Evolutionary conservation across 2,888 invertebrate species (phyloP).

Genomic region (Xanthia togata): DNA sequence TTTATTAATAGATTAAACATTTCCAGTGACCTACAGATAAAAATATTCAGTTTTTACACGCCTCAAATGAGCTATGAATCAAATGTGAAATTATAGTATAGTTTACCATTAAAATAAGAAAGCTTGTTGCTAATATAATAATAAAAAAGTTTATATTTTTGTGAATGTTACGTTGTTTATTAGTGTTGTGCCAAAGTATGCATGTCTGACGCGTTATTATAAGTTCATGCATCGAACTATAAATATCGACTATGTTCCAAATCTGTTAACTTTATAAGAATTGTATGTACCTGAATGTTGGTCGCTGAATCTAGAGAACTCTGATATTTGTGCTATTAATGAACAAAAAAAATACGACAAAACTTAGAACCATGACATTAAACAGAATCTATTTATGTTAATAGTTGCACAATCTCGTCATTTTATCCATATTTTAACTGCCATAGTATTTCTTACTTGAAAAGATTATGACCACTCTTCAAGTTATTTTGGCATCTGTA

Average conservation of each 20-base stretch:
- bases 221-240: slow-evolving; percentile 54
- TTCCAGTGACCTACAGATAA: slow-evolving; percentile 14
- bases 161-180: slow-evolving; percentile 64
- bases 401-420: neutral
- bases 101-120: slow-evolving; percentile 25
- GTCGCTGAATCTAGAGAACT: slow-evolving; percentile 36
- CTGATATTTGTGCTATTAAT: slow-evolving; percentile 22
- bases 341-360: neutral
- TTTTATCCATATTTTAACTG: neutral
- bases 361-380: neutral
- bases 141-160: slow-evolving; percentile 59
- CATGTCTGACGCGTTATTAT: slow-evolving; percentile 54
- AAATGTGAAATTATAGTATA: slow-evolving; percentile 24
- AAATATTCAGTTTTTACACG: slow-evolving; percentile 11
- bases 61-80: slow-evolving; percentile 22
- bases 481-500: neutral
- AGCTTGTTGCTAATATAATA: slow-evolving; percentile 53
- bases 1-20: slow-evolving; percentile 4
- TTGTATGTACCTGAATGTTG: slow-evolving; percentile 63
- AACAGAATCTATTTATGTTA: neutral
- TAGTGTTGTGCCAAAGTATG: slow-evolving; percentile 74
- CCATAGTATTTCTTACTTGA: neutral
- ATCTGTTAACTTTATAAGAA: slow-evolving; percentile 40
- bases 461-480: neutral
- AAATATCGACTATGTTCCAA: slow-evolving; percentile 43